Conservation (phyloP, 1,140 invertebrate genomes). For the Drosophila kikkawai region DNA sequence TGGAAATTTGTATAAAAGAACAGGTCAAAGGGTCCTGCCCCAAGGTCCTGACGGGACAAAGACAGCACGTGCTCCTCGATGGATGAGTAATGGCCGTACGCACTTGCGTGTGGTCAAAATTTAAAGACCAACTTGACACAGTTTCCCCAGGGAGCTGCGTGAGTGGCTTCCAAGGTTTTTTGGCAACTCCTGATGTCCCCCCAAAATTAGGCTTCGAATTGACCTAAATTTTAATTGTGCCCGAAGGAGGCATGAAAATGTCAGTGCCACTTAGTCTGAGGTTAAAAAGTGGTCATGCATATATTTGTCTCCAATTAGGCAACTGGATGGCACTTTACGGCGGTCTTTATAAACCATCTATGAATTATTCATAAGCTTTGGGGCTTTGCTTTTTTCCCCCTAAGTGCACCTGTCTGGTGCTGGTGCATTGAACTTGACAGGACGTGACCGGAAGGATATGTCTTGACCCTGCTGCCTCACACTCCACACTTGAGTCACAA, state of each 20-base stretch:
- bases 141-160: slow-evolving; percentile 58
- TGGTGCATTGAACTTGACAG: slow-evolving; percentile 71
- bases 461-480: slow-evolving; percentile 18
- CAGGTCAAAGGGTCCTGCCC: slow-evolving; percentile 34
- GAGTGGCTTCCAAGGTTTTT: slow-evolving; percentile 43
- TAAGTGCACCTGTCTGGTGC: neutral
- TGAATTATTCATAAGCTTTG: slow-evolving; percentile 37
- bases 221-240: slow-evolving; percentile 68
- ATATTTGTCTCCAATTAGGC: slow-evolving; percentile 11
- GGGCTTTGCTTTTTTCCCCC: neutral
- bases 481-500: slow-evolving; percentile 13
- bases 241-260: slow-evolving; percentile 33
- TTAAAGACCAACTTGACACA: slow-evolving; percentile 67
- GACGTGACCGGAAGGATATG: slow-evolving; percentile 10
- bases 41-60: slow-evolving; percentile 45
- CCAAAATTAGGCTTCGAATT: slow-evolving; percentile 6
- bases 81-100: slow-evolving; percentile 47
- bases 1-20: slow-evolving; percentile 30
- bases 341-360: neutral
- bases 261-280: slow-evolving; percentile 57
- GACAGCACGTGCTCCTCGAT: slow-evolving; percentile 35
- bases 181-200: neutral
- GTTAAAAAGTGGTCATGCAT: neutral
- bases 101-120: slow-evolving; percentile 57
- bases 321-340: slow-evolving; percentile 2